These are phyloP conservation scores for Spilarctia lutea DNA, from an alignment of 2,888 invertebrate species.

Conservation along the genomic window DNA sequence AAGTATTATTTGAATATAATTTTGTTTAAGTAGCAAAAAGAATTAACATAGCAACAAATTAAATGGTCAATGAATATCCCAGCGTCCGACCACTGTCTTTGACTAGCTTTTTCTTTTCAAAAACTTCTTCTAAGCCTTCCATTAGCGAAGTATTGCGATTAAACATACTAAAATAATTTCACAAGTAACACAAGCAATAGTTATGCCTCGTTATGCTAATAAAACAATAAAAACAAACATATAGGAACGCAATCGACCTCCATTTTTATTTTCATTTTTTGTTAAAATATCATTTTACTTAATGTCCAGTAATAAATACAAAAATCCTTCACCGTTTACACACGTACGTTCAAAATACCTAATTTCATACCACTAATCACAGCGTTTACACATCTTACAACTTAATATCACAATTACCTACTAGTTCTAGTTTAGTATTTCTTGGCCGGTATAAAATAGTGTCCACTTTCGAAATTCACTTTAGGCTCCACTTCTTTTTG, in stretches of 20 bases:
- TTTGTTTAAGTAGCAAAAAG: not conserved
- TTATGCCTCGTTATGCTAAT: too few species aligned
- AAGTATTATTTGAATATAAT: not conserved
- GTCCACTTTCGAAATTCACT: constrained; percentile 54
- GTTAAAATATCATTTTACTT: not conserved
- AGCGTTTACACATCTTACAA: constrained; percentile 26
- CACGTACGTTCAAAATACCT: not conserved
- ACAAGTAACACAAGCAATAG: not conserved
- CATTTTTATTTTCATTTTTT: not conserved
- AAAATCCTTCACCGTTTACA: constrained; percentile 3
- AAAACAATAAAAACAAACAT: constrained; percentile 1
- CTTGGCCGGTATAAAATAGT: constrained; percentile 69
- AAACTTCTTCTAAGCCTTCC: not conserved
- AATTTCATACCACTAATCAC: constrained; percentile 30
- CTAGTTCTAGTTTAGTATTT: constrained; percentile 31
- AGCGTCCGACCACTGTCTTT: not conserved
- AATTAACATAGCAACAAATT: not conserved
- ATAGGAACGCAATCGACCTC: not conserved
- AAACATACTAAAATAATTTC: constrained; percentile 5
- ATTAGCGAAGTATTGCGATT: not conserved
- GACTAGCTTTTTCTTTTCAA: not conserved
- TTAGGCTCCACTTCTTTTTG: constrained; percentile 58
- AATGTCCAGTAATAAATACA: not conserved
- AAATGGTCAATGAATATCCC: not conserved
- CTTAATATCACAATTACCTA: constrained; percentile 46